A percentile compares a stretch with the other conserved stretches of the same genome.
Evolutionary conservation across 2,113 vertebrate species (phyloP).

Genomic region (Strigops habroptila): DNA sequence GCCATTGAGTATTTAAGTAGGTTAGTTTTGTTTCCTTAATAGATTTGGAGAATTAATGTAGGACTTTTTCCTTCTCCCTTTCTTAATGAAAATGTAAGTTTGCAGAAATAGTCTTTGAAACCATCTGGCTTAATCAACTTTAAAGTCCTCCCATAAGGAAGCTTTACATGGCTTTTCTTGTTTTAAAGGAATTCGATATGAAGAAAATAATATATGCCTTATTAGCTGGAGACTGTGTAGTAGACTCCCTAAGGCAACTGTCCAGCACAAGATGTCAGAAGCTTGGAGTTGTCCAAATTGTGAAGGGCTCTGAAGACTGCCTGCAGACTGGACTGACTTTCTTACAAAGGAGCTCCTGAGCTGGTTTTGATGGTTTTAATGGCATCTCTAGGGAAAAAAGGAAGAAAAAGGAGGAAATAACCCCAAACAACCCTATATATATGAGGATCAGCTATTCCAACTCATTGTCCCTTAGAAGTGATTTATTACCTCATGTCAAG

Average conservation of each 20-base stretch:
- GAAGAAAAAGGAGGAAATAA: background rate
- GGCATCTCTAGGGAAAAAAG: background rate
- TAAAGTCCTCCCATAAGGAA: background rate
- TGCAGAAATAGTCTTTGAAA: background rate
- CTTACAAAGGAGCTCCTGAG: background rate
- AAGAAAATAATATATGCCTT: background rate
- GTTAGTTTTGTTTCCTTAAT: background rate
- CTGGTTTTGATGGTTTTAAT: background rate
- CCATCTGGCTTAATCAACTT: background rate
- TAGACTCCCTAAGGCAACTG: background rate
- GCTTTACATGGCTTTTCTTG: background rate
- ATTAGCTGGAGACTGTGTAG: background rate
- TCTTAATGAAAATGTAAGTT: background rate
- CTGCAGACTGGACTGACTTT: background rate
- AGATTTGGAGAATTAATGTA: background rate
- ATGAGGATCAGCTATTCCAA: background rate
- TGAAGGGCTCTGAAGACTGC: background rate
- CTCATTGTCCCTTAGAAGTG: background rate
- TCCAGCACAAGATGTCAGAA: background rate
- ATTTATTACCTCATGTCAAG: background rate
- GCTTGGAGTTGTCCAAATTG: background rate
- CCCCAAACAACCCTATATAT: background rate
- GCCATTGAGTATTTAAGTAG: background rate
- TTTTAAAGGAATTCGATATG: background rate
- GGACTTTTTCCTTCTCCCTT: background rate